phyloP scores from a whole-genome alignment of 64 coral and sea anemone species.

The Dendrophyllia cribrosa region DNA sequence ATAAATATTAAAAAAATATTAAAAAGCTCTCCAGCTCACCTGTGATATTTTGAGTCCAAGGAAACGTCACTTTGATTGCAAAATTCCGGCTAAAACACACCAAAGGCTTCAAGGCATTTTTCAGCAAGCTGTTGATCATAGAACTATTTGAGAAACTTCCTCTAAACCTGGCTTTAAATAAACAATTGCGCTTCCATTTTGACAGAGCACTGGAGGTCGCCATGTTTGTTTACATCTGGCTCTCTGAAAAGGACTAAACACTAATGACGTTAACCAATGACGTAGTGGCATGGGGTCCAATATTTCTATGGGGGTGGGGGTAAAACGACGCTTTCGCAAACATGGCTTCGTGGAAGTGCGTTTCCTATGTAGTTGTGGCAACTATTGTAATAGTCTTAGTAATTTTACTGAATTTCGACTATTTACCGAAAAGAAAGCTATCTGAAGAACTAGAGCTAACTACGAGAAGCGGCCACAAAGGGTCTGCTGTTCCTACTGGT shows the following conservation, averaged over 20 bases:
- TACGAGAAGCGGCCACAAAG: slow-evolving; percentile 22
- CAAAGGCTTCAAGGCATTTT: slow-evolving; percentile 21
- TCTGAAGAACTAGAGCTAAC: slow-evolving; percentile 54
- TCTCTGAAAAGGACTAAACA: background rate
- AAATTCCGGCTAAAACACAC: slow-evolving; percentile 19
- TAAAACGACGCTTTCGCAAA: background rate
- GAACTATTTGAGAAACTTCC: slow-evolving; percentile 2
- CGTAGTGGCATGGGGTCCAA: background rate
- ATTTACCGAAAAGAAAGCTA: slow-evolving; percentile 82
- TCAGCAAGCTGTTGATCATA: background rate
- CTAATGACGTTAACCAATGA: background rate
- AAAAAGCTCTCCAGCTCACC: background rate
- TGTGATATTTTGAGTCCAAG: slow-evolving; percentile 67
- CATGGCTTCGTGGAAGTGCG: slow-evolving; percentile 81
- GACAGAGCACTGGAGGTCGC: background rate
- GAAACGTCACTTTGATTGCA: slow-evolving; percentile 60
- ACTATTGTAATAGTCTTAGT: slow-evolving; percentile 63
- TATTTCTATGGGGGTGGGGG: background rate
- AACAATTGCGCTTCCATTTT: slow-evolving; percentile 3
- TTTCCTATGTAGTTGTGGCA: slow-evolving; percentile 51
- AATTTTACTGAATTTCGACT: slow-evolving; percentile 86
- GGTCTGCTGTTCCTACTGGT: background rate
- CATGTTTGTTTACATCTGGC: slow-evolving; percentile 1
- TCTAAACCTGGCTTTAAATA: slow-evolving; percentile 17
- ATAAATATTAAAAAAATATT: too few relatives aligned